These are phyloP conservation scores for Galaxea fascicularis DNA, from an alignment of 92 coral and sea anemone genomes.

Conservation along the genomic window DNA sequence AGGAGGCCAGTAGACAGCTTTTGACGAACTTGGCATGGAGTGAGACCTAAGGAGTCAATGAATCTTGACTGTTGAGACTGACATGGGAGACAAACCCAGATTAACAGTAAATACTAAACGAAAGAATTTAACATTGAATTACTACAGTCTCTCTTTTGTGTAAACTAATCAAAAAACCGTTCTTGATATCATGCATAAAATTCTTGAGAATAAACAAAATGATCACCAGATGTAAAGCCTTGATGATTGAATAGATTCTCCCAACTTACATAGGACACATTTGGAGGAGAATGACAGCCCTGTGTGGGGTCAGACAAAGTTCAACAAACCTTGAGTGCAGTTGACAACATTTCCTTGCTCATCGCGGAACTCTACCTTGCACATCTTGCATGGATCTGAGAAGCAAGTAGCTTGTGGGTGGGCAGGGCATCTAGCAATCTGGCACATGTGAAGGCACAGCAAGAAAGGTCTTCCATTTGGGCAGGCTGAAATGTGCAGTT, in stretches of 20 bases:
- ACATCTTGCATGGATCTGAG: slow-evolving; percentile 93
- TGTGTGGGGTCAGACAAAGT: background rate
- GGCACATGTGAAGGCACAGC: slow-evolving; percentile 90
- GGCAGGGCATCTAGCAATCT: slow-evolving; percentile 87
- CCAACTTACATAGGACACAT: no score
- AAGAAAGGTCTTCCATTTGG: slow-evolving; percentile 91
- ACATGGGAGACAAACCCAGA: no score
- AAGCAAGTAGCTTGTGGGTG: slow-evolving; percentile 87
- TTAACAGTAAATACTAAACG: no score
- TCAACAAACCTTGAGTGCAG: slow-evolving; percentile 84
- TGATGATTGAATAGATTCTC: no score
- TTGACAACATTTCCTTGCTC: slow-evolving; percentile 79
- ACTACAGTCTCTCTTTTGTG: no score
- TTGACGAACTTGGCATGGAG: slow-evolving; percentile 87
- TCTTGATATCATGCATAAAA: no score
- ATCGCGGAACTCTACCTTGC: slow-evolving; percentile 89
- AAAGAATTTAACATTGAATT: no score
- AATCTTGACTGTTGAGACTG: no score
- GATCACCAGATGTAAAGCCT: no score
- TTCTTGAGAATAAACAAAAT: no score
- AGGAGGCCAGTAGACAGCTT: slow-evolving; percentile 64
- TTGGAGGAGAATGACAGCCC: no score
- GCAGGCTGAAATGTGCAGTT: slow-evolving; percentile 74
- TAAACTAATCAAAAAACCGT: no score
- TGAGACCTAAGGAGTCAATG: slow-evolving; percentile 60